Evolutionary conservation across 30 jellyfish, hydroid and myxozoan genomes (phyloP), one percentile per base, ranked within the genome.

Genomic region (Hydractinia echinata): DNA sequence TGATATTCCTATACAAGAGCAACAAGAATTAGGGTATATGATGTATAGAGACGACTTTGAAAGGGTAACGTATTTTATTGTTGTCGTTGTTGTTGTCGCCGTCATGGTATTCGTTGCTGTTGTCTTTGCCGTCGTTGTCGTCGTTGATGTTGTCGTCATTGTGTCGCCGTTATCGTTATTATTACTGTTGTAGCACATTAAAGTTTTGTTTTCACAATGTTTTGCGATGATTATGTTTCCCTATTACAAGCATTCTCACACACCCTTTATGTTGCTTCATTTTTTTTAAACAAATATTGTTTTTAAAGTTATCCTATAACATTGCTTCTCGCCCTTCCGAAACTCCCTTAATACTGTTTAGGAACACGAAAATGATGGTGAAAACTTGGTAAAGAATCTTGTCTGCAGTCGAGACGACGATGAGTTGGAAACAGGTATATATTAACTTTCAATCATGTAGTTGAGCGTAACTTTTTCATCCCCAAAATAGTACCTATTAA

Each of bases 331-430:
- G 44, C 44, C 44, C 44, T 30, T 30, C 44, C 44, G 44, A 30
- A 30, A 30, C 44, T 30, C 44, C 44, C 54, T 39, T 87, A 11
- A 77, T 72, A 14, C 5, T 51, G 61, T 30, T 58, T 49, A 92
- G 98, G 98, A 92, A 61, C 87, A 82, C 54, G 98, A 92, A 18
- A 92, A 92, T 54, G 98, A 92, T 73, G 96, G 94, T 0, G 98
- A 92, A 78, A 87, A 82, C 56, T 79, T 86, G 81, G 87, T 92
- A 44, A 76, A 85, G 70, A 61, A 87, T 50, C 69, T 92, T 52
- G 81, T 92, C 48, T 92, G 98, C 44, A 92, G 87, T 66, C 82
- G 98, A 44, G 98, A 92, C 83, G 98, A 92, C 51, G 98, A 92
- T 81, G 98, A 92, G 51, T 87, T 92, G 61, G 98, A 92, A 15